Base-by-base conservation (phyloP, 2,888 invertebrate genomes). In the Tinea pellionella region DNA sequence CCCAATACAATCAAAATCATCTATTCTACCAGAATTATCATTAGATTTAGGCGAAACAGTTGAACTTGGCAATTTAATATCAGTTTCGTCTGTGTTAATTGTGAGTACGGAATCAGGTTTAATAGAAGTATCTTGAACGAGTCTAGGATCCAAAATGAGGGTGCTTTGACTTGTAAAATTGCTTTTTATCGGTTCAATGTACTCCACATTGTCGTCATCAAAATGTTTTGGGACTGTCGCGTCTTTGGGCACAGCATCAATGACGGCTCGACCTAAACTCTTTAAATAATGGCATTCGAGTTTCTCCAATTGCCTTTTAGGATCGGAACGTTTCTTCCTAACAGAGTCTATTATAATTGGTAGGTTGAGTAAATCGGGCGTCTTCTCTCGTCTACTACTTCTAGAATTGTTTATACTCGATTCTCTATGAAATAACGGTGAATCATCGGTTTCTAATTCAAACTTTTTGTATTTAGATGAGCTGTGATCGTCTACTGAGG, bases 401-500 rank as follows among this genome's bases (percentile, higher is more conserved):
- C 57, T 42, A 37, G 29, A 12, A 32, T 63, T 64, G 15, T 72
- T 72, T 7, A 71, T 68, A 24, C 29, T 12, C 12, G 43, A 12
- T 1, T 84, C 84, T 18, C 82, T 69, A 64, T 75, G 76, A 62
- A 88, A 85, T 15, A 88, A 61, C 15, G 88, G 88, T 12, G 88
- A 88, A 63, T 88, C 88, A 64, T 88, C 88, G 61, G 85, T 82
- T 69, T 88, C 88, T 12, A 88, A 68, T 63, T 88, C 88, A 62
- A 88, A 88, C 15, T 88, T 77, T 64, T 88, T 87, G 65, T 88
- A 88, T 70, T 88, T 88, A 0, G 88, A 88, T 0, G 88, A 88
- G 63, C 84, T 85, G 62, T 83, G 88, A 65, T 88, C 88, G 63
- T 88, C 88, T 61, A 85, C 72, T 0, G 88, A 88, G 15, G 88